Base-by-base conservation (phyloP, 2,888 invertebrate genomes). In the Yponomeuta evonymella region DNA sequence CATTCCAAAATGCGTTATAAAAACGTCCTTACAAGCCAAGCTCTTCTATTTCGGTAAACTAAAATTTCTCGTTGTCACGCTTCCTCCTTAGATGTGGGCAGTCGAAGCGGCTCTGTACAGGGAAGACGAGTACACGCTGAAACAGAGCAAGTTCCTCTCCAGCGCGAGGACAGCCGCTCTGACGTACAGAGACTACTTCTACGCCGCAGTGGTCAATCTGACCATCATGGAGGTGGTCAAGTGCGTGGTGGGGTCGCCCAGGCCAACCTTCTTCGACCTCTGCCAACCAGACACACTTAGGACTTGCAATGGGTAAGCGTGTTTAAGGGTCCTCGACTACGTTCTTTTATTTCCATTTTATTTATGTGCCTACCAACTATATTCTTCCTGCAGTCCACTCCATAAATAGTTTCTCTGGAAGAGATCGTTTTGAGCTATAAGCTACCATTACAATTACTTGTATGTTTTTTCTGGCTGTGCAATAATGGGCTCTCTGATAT, bases 241-340 rank as follows among this genome's bases (percentile, higher is more conserved):
- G 83, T 92, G 94, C 23, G 85, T 95, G 23, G 92, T 95, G 4
- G 95, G 95, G 0, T 95, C 95, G 70, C 95, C 95, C 0, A 91
- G 96, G 72, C 96, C 96, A 0, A 96, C 96, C 75, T 96, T 96
- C 86, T 92, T 96, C 72, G 95, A 95, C 76, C 93, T 95, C 1
- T 96, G 96, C 81, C 84, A 89, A 74, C 96, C 96, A 4, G 94
- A 94, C 75, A 93, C 84, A 64, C 94, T 94, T 68, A 93, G 83
- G 70, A 94, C 94, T 76, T 96, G 96, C 79, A 93, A 93, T 75
- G 86, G 83, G 90, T 91, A 73, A 84, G 90, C 81, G 36, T 36
- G 23, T 43, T 8, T 8, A 43, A 43, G 43, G 43, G 36, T 23
- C 33, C 33, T 33, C 1, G 33, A 5, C 33, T 33, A 33, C 33